Conservation (phyloP, 2,888 invertebrate genomes). For the Stenodema calcarata region DNA sequence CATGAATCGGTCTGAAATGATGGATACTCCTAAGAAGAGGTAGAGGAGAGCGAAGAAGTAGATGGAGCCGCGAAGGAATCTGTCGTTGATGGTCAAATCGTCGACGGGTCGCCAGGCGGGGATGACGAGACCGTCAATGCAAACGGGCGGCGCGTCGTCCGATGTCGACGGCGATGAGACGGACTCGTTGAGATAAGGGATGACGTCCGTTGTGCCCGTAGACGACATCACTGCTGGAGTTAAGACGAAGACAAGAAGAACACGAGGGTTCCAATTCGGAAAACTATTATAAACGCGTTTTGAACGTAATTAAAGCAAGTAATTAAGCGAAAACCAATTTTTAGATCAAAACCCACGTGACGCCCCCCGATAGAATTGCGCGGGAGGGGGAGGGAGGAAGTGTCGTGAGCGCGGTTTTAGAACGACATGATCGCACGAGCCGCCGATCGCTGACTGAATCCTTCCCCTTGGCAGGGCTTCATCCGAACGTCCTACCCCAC, state of each 20-base stretch:
- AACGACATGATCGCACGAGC: constrained; percentile 13
- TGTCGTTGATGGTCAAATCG: constrained; percentile 76
- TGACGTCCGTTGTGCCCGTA: not conserved
- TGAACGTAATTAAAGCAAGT: not conserved
- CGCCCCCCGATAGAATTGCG: not conserved
- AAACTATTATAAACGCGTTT: no score
- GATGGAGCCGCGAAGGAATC: constrained; percentile 83
- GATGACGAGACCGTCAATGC: constrained; percentile 84
- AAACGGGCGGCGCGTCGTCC: constrained; percentile 61
- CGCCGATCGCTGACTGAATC: constrained; percentile 30
- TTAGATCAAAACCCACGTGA: not conserved
- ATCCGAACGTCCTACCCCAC: not conserved
- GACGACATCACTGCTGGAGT: not conserved
- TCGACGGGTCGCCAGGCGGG: constrained; percentile 88
- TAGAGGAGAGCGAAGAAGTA: constrained; percentile 91
- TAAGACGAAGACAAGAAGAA: not conserved
- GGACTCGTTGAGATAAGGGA: not conserved
- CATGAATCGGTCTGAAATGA: constrained; percentile 99
- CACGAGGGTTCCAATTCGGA: no score
- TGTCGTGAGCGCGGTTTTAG: not conserved
- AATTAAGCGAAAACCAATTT: not conserved
- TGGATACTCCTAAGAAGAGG: constrained; percentile 98
- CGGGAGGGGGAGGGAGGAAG: not conserved
- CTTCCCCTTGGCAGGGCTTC: not conserved
- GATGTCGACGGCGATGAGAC: constrained; percentile 23